Conservation (phyloP, 2,797 vertebrate genomes). For the Pseudomugil tenellus region DNA sequence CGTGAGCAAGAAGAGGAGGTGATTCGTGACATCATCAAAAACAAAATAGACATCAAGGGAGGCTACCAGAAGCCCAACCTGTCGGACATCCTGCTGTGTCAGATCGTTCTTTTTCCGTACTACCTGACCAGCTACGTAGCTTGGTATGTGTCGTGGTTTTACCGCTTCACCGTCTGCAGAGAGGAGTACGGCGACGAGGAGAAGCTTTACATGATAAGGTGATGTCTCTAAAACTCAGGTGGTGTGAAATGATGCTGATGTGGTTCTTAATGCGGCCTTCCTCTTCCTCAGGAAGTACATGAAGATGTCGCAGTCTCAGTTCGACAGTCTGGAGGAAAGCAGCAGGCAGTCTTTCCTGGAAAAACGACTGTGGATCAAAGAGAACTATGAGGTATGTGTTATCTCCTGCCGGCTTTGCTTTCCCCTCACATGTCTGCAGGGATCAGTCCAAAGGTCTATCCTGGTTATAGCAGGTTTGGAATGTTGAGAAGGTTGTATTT, state of each 20-base stretch:
- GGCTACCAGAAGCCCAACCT: slow-evolving; percentile 96
- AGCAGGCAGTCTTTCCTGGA: slow-evolving; percentile 87
- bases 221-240: no score
- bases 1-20: slow-evolving; percentile 95
- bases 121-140: slow-evolving; percentile 86
- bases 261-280: neutral
- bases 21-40: slow-evolving; percentile 96
- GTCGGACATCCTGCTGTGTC: slow-evolving; percentile 91
- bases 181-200: slow-evolving; percentile 91
- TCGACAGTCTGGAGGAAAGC: slow-evolving; percentile 91
- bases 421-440: no score
- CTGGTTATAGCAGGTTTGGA: neutral
- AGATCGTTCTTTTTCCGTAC: slow-evolving; percentile 90
- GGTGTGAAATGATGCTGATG: no score
- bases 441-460: no score
- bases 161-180: slow-evolving; percentile 90
- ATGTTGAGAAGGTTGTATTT: no score
- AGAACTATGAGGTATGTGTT: slow-evolving; percentile 91
- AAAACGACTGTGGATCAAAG: slow-evolving; percentile 90
- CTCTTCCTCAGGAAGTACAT: slow-evolving; percentile 85
- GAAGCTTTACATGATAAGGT: slow-evolving; percentile 93
- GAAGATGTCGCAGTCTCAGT: slow-evolving; percentile 96
- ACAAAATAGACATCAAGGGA: slow-evolving; percentile 97
- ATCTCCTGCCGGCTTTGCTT: no score
- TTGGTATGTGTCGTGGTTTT: slow-evolving; percentile 92